phyloP scores from a whole-genome alignment of 2,113 vertebrate genomes.

The Phaethon lepturus region DNA sequence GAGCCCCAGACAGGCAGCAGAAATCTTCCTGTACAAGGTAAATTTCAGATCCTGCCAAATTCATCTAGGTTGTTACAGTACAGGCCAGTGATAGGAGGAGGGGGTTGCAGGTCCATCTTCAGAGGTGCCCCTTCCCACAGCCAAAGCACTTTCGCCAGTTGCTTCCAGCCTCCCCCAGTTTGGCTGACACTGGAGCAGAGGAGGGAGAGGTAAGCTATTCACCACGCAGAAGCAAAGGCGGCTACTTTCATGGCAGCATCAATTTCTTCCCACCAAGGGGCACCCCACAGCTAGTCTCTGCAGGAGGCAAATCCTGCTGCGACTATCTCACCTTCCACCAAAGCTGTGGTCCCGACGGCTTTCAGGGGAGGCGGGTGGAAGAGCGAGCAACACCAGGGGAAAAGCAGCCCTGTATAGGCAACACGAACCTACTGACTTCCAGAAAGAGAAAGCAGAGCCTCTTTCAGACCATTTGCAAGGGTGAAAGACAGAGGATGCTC shows the following conservation, averaged over 20 bases:
- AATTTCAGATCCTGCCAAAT: not conserved
- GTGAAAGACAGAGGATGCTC: not conserved
- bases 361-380: not conserved
- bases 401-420: not conserved
- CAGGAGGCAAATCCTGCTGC: constrained; percentile 46
- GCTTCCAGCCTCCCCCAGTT: not conserved
- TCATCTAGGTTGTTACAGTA: not conserved
- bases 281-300: not conserved
- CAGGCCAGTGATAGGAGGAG: not conserved
- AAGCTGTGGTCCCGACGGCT: not conserved
- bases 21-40: constrained; percentile 19
- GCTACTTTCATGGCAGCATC: constrained; percentile 38
- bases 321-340: constrained; percentile 18
- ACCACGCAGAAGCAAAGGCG: not conserved
- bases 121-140: not conserved
- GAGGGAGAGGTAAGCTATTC: not conserved
- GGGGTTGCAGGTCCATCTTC: not conserved
- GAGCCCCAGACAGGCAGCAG: not conserved
- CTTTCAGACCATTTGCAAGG: not conserved
- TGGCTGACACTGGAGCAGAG: not conserved
- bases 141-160: not conserved
- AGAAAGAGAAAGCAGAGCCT: not conserved
- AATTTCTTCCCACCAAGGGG: constrained; percentile 51
- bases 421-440: not conserved
- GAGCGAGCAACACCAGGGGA: not conserved